phyloP scores from a whole-genome alignment of 2,888 invertebrate species.

The Chymomyza caudatula region DNA sequence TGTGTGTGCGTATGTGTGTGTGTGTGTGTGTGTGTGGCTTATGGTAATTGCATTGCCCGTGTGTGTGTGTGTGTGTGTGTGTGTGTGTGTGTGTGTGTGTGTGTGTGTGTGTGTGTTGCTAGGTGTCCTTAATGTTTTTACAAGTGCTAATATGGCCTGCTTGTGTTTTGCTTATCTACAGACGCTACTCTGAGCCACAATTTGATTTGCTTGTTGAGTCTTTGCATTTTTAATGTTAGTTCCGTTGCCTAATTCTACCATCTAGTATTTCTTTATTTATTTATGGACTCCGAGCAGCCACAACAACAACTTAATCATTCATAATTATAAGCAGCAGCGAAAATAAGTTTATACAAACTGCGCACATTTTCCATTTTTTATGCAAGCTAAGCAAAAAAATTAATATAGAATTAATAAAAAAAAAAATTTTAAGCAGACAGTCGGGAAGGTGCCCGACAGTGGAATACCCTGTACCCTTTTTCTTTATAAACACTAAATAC shows the following conservation, averaged over 20 bases:
- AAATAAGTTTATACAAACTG: slow-evolving; percentile 25
- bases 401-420: too few species aligned
- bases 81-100: slow-evolving; percentile 21
- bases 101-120: slow-evolving; percentile 30
- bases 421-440: too few species aligned
- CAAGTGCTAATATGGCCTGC: slow-evolving; percentile 43
- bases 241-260: slow-evolving; percentile 5
- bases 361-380: slow-evolving; percentile 68
- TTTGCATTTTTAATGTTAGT: slow-evolving; percentile 53
- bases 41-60: slow-evolving; percentile 50
- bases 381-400: slow-evolving; percentile 12
- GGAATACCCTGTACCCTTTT: too few species aligned
- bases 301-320: slow-evolving; percentile 52
- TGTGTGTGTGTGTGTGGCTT: slow-evolving; percentile 38
- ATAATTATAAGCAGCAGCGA: slow-evolving; percentile 49
- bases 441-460: too few species aligned
- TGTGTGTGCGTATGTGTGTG: too few species aligned
- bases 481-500: too few species aligned
- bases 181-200: slow-evolving; percentile 29
- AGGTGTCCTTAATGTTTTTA: slow-evolving; percentile 48
- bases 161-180: slow-evolving; percentile 26
- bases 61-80: slow-evolving; percentile 22
- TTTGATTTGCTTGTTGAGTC: slow-evolving; percentile 51
- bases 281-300: slow-evolving; percentile 23
- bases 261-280: slow-evolving; percentile 55